Conservation (phyloP, 2,113 vertebrate genomes). For the Pseudorasbora parva region DNA sequence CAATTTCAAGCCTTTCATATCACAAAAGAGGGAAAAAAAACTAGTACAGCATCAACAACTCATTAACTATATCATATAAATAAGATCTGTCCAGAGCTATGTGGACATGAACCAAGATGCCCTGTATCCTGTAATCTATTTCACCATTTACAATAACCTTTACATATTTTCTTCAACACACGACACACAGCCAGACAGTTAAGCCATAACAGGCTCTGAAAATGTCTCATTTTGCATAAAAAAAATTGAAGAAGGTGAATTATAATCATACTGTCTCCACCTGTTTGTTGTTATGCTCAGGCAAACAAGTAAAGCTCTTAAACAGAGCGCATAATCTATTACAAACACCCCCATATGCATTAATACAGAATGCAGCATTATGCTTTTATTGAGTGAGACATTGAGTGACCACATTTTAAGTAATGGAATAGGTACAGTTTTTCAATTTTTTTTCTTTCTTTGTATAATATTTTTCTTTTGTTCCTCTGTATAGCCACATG, state of each 20-base stretch:
- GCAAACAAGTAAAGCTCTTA: background rate
- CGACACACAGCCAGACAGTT: background rate
- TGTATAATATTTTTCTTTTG: background rate
- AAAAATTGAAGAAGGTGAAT: background rate
- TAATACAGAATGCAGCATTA: background rate
- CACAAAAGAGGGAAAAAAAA: too few species aligned
- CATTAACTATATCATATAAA: too few species aligned
- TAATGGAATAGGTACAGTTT: too few species aligned
- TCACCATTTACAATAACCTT: background rate
- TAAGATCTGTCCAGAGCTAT: too few species aligned
- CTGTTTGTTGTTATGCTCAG: background rate
- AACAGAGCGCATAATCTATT: background rate
- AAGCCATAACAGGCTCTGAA: background rate
- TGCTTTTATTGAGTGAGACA: background rate
- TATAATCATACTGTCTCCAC: background rate
- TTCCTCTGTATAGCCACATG: background rate
- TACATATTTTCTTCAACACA: background rate
- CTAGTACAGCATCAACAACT: too few species aligned
- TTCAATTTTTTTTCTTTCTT: background rate
- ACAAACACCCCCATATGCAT: background rate
- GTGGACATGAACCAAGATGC: background rate
- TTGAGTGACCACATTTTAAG: conserved; percentile 1
- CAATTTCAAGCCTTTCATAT: too few species aligned
- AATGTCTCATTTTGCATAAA: background rate
- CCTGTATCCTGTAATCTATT: background rate